Evolutionary conservation across 2,113 vertebrate species (phyloP).

Genomic region (Myrmophylax atrothorax): DNA sequence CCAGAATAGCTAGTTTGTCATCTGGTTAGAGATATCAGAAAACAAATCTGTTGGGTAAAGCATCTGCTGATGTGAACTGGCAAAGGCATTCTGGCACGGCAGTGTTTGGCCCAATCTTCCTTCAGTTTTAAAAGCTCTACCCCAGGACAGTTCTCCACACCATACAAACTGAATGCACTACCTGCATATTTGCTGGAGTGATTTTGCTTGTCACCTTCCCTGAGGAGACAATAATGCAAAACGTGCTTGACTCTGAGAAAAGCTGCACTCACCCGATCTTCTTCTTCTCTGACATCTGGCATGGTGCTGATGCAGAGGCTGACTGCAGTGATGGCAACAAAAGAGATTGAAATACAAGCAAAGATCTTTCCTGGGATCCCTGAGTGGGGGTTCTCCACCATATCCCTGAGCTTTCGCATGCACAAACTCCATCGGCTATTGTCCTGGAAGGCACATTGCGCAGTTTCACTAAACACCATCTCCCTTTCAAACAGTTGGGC

Average conservation of each 20-base stretch:
- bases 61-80: neutral
- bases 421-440: constrained; percentile 65
- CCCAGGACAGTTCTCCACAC: neutral
- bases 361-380: constrained; percentile 95
- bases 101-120: neutral
- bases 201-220: neutral
- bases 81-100: neutral
- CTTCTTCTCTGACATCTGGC: constrained; percentile 93
- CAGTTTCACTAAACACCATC: constrained; percentile 62
- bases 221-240: neutral
- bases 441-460: constrained; percentile 67
- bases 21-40: neutral
- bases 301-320: constrained; percentile 97
- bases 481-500: constrained; percentile 76
- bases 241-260: neutral
- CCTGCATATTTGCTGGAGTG: neutral
- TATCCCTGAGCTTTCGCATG: constrained; percentile 87
- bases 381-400: constrained; percentile 94
- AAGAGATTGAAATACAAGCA: constrained; percentile 90
- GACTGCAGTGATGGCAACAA: constrained; percentile 93
- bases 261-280: constrained; percentile 87
- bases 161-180: neutral
- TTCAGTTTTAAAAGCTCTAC: neutral
- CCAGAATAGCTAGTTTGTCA: neutral
- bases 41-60: neutral